phyloP scores from a whole-genome alignment of 2,797 vertebrate genomes.

The Pteropus rufus region DNA sequence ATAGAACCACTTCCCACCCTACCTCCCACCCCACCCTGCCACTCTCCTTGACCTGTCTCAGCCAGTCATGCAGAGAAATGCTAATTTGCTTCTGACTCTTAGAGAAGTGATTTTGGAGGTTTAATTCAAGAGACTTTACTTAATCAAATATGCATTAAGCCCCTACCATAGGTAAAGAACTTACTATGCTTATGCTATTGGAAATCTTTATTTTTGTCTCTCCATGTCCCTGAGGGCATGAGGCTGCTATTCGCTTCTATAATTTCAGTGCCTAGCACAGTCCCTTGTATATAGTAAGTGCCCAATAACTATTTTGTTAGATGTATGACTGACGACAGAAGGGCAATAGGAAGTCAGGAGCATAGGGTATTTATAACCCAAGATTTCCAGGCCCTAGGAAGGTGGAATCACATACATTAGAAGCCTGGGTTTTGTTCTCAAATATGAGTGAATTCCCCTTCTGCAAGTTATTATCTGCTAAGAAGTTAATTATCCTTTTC shows the following conservation, averaged over 20 bases:
- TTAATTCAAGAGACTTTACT: constrained; percentile 41
- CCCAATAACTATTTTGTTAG: neutral
- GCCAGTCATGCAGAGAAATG: neutral
- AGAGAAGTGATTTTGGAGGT: neutral
- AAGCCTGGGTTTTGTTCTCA: neutral
- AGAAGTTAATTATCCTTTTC: neutral
- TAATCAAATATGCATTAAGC: neutral
- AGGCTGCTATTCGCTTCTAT: neutral
- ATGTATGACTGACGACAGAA: neutral
- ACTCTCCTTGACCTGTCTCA: neutral
- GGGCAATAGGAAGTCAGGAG: neutral
- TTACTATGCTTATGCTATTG: neutral
- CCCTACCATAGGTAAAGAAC: neutral
- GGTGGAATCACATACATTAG: neutral
- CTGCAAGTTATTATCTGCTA: neutral
- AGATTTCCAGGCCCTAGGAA: neutral
- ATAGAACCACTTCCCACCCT: neutral
- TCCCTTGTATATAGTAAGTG: neutral
- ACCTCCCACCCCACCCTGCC: rapidly evolving
- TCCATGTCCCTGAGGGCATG: neutral
- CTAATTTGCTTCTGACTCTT: neutral
- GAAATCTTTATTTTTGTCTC: neutral
- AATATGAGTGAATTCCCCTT: neutral
- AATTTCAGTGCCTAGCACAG: neutral
- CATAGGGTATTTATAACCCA: neutral